Conservation (phyloP, 2,113 vertebrate genomes). For the Antechinus flavipes region DNA sequence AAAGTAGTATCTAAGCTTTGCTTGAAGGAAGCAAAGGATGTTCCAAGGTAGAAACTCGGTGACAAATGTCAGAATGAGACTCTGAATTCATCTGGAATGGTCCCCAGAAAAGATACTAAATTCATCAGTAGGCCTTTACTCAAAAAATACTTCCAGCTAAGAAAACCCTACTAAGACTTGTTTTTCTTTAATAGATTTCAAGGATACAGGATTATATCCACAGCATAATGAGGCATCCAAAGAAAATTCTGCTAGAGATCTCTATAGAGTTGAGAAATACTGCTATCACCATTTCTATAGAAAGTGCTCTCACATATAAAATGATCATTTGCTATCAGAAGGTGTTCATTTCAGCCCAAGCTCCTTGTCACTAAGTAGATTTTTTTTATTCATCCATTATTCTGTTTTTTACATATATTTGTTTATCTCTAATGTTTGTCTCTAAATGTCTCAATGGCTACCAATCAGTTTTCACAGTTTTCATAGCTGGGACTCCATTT, state of each 20-base stretch:
- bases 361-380: neutral
- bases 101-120: neutral
- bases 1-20: neutral
- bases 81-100: neutral
- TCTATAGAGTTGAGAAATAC: neutral
- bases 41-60: neutral
- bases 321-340: neutral
- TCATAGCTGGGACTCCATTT: neutral
- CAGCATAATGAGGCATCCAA: neutral
- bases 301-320: neutral
- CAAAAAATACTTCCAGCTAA: neutral
- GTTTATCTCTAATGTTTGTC: neutral
- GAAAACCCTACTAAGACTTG: neutral
- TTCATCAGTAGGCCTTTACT: neutral
- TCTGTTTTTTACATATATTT: neutral
- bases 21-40: neutral
- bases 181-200: neutral
- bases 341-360: neutral
- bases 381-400: neutral
- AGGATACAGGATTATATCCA: neutral
- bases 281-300: neutral
- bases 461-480: neutral
- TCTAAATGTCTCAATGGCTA: neutral
- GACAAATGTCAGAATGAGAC: neutral
- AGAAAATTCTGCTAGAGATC: neutral